These are phyloP conservation scores for Bradypodion ventrale DNA, from an alignment of 2,797 vertebrate species.

Conservation along the genomic window DNA sequence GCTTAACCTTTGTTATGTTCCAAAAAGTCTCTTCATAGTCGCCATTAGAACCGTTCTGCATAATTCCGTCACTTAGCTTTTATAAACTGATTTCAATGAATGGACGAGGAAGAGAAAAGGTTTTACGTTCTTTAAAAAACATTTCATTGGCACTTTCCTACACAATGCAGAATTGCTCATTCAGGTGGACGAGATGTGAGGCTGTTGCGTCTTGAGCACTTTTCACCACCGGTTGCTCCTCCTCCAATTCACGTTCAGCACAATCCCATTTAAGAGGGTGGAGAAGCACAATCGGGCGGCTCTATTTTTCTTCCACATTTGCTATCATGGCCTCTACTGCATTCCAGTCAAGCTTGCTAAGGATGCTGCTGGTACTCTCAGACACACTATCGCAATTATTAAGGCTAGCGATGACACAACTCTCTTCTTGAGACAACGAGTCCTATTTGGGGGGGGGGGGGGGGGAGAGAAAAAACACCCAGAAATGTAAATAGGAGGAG, in stretches of 20 bases:
- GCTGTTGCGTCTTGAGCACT: not conserved
- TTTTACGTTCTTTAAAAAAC: not conserved
- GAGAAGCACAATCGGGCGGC: not conserved
- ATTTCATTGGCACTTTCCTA: not conserved
- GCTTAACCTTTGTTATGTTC: not conserved
- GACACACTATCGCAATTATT: slow-evolving; percentile 76
- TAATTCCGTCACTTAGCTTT: not conserved
- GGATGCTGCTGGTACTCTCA: slow-evolving; percentile 81
- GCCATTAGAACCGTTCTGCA: not conserved
- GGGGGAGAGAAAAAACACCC: not conserved
- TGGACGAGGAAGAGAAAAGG: not conserved
- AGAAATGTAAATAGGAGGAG: slow-evolving; percentile 4
- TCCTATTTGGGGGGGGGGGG: too few species aligned
- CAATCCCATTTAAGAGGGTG: not conserved
- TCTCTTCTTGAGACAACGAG: slow-evolving; percentile 7
- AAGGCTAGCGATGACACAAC: slow-evolving; percentile 5
- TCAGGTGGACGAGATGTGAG: not conserved
- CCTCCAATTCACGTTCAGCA: not conserved
- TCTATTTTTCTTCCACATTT: slow-evolving; percentile 72
- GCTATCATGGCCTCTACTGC: slow-evolving; percentile 87
- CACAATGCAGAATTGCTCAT: not conserved
- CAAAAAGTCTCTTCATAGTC: not conserved
- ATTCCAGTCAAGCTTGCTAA: slow-evolving; percentile 92
- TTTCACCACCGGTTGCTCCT: not conserved
- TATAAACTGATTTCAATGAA: not conserved